These are phyloP conservation scores for Ptychodera flava DNA, from an alignment of 35 echinoderm and acorn worm species.

Conservation along the genomic window DNA sequence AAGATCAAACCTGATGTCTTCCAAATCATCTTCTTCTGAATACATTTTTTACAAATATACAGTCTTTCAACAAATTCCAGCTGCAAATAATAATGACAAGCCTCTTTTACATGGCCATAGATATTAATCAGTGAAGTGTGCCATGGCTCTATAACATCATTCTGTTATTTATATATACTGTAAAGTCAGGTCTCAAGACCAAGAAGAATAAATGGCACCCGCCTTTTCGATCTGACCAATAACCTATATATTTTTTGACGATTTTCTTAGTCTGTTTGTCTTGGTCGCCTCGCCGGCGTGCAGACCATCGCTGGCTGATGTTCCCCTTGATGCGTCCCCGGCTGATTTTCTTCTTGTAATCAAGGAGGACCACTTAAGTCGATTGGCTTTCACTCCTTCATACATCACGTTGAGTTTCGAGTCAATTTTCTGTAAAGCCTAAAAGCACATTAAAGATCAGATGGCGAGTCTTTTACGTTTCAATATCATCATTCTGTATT, in stretches of 20 bases:
- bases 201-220: too few species aligned
- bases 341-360: constrained; percentile 59
- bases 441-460: neutral
- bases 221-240: too few species aligned
- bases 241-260: neutral
- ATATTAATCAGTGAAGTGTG: neutral
- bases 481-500: too few species aligned
- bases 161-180: neutral
- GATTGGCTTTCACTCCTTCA: constrained; percentile 62
- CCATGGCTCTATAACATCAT: neutral
- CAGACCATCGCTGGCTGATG: neutral
- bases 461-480: too few species aligned
- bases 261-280: neutral
- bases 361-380: constrained; percentile 71
- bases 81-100: too few species aligned
- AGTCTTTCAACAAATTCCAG: too few species aligned
- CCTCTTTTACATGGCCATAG: too few species aligned
- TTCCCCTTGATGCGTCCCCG: too few species aligned
- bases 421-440: constrained; percentile 53
- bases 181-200: too few species aligned
- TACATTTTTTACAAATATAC: too few species aligned
- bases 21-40: too few species aligned
- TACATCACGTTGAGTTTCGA: constrained; percentile 61
- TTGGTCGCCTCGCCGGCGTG: neutral
- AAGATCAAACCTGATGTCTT: too few species aligned